These are phyloP conservation scores for Mixornis gularis DNA, from an alignment of 2,113 vertebrate genomes.

Conservation along the genomic window DNA sequence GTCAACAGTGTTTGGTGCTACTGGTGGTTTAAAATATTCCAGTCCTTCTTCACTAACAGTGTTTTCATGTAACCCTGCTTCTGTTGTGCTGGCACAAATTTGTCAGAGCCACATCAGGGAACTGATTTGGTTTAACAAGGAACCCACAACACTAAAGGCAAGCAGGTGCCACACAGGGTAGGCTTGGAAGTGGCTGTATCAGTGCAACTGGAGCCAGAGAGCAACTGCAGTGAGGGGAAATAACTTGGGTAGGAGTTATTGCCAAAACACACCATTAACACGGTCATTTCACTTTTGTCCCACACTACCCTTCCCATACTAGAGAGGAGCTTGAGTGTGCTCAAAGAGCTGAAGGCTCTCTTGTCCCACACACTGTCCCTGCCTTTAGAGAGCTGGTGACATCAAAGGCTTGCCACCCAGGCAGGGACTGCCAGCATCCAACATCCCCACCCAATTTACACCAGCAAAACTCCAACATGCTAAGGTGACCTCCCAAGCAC, in stretches of 20 bases:
- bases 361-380: fast-evolving
- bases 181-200: background rate
- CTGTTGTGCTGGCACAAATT: background rate
- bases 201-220: background rate
- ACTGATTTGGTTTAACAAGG: background rate
- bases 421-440: background rate
- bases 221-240: background rate
- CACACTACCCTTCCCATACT: fast-evolving
- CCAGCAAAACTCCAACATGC: background rate
- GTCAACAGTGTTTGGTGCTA: background rate
- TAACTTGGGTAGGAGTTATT: background rate
- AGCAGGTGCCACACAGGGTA: background rate
- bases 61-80: background rate
- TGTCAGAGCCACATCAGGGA: background rate
- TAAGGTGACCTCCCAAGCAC: background rate
- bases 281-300: background rate
- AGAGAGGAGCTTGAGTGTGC: fast-evolving
- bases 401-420: background rate
- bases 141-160: background rate
- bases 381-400: background rate
- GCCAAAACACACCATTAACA: background rate
- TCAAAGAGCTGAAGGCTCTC: background rate
- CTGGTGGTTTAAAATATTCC: background rate
- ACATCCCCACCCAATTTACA: background rate
- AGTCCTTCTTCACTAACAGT: background rate